Conservation (phyloP, 1,140 invertebrate genomes). For the Forficula auricularia region DNA sequence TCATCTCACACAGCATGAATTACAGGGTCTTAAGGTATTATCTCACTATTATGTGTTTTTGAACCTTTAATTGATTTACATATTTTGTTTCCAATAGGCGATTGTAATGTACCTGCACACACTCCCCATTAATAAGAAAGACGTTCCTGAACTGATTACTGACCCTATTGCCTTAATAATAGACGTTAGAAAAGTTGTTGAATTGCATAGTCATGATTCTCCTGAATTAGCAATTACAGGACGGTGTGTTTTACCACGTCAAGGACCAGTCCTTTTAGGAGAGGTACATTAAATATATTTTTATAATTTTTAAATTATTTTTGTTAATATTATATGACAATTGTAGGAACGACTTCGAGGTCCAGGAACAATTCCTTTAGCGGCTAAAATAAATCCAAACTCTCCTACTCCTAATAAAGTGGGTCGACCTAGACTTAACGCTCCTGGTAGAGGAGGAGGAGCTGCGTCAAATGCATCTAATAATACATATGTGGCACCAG, state of each 20-base stretch:
- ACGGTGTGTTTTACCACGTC: slow-evolving; percentile 38
- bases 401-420: no score
- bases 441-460: no score
- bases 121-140: slow-evolving; percentile 74
- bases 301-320: no score
- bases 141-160: slow-evolving; percentile 74
- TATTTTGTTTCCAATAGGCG: slow-evolving; percentile 28
- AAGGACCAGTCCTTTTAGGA: no score
- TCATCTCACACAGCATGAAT: slow-evolving; percentile 62
- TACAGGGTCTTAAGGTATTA: slow-evolving; percentile 64
- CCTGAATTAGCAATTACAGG: slow-evolving; percentile 68
- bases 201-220: slow-evolving; percentile 72
- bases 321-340: no score
- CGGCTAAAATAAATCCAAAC: no score
- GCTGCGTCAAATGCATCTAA: no score
- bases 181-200: slow-evolving; percentile 72
- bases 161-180: slow-evolving; percentile 78
- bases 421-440: no score
- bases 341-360: no score
- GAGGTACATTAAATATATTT: no score
- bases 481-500: no score
- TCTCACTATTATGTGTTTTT: slow-evolving; percentile 2
- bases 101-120: slow-evolving; percentile 83
- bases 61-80: slow-evolving; percentile 12
- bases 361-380: no score